Evolutionary conservation across 1,140 invertebrate species (phyloP), one percentile per base, ranked within the genome.

Genomic region (Drosophila ananassae): DNA sequence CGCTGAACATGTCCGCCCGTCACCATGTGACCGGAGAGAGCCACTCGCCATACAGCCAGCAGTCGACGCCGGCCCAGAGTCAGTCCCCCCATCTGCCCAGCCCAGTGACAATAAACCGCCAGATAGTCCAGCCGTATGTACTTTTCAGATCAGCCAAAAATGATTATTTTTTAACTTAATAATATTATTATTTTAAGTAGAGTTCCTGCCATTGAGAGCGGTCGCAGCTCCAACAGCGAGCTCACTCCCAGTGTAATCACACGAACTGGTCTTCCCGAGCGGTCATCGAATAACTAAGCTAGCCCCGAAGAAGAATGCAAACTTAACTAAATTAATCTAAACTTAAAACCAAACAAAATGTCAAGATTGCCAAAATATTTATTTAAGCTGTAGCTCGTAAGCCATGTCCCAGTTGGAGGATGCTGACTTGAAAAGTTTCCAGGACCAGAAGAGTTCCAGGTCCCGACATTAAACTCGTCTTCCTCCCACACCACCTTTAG

Each of bases 91-190:
- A 91, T 71, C 79, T 91, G 55, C 84, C 91, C 13, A 84, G 83
- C 55, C 77, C 91, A 12, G 77, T 73, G 34, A 83, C 89, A 25
- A 77, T 92, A 8, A 92, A 75, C 73, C 76, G 92, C n/a, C 92
- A 92, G 66, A 90, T 92, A 50, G 73, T 87, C n/a, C 92, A 91
- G 56, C 80, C 90, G 92, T 92, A 69, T 90, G 91, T 90, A n/a
- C 8, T 28, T 28, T 28, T 4, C 25, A 28, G 5, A 28, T 28
- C 1, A 7, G 25, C 4, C 5, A 28, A 28, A 28, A 1, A 28
- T 28, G 4, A 6, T 1, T 6, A 28, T 6, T 28, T 6, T 28
- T 6, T 28, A 6, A 28, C 5, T 28, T 28, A 28, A 28, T 28
- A 7, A 6, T 28, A 28, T 28, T 28, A 1, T 6, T 12, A 13